Evolutionary conservation across 1,140 invertebrate genomes (phyloP).

Genomic region (Pseudomyrmex dendroicus): DNA sequence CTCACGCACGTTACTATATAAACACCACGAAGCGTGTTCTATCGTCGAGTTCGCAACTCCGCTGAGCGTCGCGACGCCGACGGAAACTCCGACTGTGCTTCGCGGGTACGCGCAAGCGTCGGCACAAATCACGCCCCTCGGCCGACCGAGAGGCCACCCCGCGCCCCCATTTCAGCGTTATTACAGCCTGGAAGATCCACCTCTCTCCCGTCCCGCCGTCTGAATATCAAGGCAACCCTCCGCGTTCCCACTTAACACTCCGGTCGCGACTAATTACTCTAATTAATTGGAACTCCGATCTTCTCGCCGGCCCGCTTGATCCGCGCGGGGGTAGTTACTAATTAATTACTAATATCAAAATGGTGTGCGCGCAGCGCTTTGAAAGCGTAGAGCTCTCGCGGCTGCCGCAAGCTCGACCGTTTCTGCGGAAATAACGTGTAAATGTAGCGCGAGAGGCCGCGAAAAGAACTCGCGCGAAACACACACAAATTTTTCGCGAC

Average conservation of each 20-base stretch:
- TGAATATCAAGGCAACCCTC: conserved; percentile 77
- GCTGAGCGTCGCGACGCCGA: conserved; percentile 39
- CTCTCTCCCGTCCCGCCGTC: conserved; percentile 50
- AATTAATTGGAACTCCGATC: conserved; percentile 81
- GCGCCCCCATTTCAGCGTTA: conserved; percentile 75
- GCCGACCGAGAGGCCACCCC: conserved; percentile 58
- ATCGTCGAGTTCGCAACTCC: conserved; percentile 22
- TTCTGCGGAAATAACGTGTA: conserved; percentile 38
- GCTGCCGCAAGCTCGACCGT: background rate
- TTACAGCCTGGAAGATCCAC: conserved; percentile 70
- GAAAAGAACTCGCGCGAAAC: conserved; percentile 7
- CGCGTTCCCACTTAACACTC: conserved; percentile 81
- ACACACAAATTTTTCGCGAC: conserved; percentile 31
- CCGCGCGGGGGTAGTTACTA: conserved; percentile 74
- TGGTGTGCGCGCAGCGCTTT: conserved; percentile 1
- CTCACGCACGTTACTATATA: background rate
- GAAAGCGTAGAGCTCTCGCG: background rate
- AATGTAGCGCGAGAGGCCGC: background rate
- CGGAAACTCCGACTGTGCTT: conserved; percentile 8
- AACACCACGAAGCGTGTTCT: background rate
- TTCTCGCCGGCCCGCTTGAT: conserved; percentile 66
- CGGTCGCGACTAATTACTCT: conserved; percentile 83
- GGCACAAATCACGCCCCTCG: conserved; percentile 77
- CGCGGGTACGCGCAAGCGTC: conserved; percentile 77
- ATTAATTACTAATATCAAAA: conserved; percentile 78